These are phyloP conservation scores for Arremon aurantiirostris DNA, from an alignment of 2,797 vertebrate species.

Conservation along the genomic window DNA sequence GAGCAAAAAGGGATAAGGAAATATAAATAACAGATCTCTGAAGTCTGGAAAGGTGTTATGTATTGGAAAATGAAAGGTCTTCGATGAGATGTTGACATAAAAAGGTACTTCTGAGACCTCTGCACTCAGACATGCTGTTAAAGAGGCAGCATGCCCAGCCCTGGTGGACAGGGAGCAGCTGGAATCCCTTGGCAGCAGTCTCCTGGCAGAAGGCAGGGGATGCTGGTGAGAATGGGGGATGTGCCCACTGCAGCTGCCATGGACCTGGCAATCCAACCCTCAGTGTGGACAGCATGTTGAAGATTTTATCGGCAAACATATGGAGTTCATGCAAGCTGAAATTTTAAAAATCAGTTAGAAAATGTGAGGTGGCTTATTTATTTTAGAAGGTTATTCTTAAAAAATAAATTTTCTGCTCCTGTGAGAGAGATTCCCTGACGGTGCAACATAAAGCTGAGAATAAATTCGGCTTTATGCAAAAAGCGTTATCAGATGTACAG, in stretches of 20 bases:
- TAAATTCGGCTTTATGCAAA: background rate
- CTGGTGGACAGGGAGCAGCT: background rate
- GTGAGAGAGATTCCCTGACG: background rate
- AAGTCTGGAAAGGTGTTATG: conserved; percentile 35
- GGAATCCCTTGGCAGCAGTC: background rate
- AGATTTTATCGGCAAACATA: background rate
- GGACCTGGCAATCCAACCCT: background rate
- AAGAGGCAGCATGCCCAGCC: background rate
- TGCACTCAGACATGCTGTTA: background rate
- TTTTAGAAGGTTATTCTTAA: background rate
- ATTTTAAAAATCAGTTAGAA: background rate
- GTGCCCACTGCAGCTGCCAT: background rate
- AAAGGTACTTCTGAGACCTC: background rate
- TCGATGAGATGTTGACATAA: background rate
- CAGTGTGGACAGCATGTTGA: background rate
- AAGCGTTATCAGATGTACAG: background rate
- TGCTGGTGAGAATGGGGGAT: background rate
- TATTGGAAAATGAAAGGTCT: conserved; percentile 17
- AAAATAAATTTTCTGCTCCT: background rate
- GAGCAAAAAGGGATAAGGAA: background rate
- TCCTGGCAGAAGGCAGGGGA: background rate
- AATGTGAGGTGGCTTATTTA: background rate
- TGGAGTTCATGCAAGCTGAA: background rate
- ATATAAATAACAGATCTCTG: conserved; percentile 48
- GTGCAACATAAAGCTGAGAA: background rate